Percentiles rank a stretch among this genome's conserved stretches.
phyloP scores from a whole-genome alignment of 64 coral and sea anemone genomes.

The Cladopsammia gracilis region DNA sequence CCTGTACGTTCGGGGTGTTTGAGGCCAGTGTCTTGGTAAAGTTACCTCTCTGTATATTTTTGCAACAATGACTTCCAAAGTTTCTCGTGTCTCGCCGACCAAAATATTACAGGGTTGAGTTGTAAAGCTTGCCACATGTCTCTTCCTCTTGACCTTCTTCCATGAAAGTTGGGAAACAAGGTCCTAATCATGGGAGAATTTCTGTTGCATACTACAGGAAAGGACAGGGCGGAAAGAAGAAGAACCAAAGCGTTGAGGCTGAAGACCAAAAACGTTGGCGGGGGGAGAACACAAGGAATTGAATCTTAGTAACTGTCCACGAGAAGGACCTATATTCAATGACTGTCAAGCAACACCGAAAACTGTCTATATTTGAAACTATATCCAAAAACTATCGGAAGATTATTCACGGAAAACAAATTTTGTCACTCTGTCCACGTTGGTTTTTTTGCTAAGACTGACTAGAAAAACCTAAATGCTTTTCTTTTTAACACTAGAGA shows the following conservation, averaged over 20 bases:
- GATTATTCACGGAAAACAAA: no score
- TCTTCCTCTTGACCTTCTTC: constrained; percentile 15
- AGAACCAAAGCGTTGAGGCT: not conserved
- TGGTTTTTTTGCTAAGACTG: no score
- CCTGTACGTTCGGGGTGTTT: constrained; percentile 1
- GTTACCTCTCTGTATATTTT: constrained; percentile 19
- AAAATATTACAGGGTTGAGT: constrained; percentile 35
- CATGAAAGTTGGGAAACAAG: constrained; percentile 8
- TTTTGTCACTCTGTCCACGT: no score
- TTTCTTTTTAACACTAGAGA: no score
- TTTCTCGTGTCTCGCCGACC: constrained; percentile 8
- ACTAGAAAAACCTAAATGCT: no score
- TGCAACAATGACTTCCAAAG: constrained; percentile 18
- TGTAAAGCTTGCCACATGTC: constrained; percentile 15
- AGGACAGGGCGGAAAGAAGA: not conserved
- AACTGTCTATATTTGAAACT: no score
- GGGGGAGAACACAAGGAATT: not conserved
- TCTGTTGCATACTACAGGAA: not conserved
- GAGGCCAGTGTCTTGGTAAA: constrained; percentile 6
- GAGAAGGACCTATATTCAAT: no score
- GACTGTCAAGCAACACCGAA: no score
- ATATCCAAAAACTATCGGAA: no score
- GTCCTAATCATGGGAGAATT: not conserved
- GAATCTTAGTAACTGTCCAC: no score
- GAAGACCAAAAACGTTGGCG: not conserved